phyloP scores from a whole-genome alignment of 2,888 invertebrate genomes.

The Empis livida region DNA sequence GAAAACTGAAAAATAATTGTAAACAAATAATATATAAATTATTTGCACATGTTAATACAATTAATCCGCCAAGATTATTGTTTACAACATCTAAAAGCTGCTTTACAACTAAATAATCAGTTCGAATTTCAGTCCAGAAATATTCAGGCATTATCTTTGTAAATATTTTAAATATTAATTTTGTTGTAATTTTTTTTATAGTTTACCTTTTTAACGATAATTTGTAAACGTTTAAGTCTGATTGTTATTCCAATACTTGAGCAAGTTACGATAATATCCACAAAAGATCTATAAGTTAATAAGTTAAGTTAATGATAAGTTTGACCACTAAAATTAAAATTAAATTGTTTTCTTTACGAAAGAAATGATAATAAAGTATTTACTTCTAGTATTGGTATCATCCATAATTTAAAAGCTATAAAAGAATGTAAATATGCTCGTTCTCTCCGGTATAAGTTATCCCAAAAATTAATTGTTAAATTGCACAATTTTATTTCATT shows the following conservation, averaged over 20 bases:
- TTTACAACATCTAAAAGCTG: slow-evolving; percentile 49
- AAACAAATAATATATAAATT: slow-evolving; percentile 65
- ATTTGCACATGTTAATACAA: slow-evolving; percentile 52
- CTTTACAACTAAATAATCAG: slow-evolving; percentile 51
- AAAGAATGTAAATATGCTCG: too few species aligned
- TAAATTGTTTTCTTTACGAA: too few species aligned
- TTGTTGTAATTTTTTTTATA: too few species aligned
- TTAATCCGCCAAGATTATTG: slow-evolving; percentile 45
- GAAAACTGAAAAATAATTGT: slow-evolving; percentile 48
- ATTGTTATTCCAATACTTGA: too few species aligned
- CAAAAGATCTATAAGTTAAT: slow-evolving; percentile 59
- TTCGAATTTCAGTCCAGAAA: slow-evolving; percentile 52
- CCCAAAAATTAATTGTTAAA: too few species aligned
- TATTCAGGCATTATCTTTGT: slow-evolving; percentile 34
- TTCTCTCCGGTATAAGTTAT: too few species aligned
- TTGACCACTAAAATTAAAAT: slow-evolving; percentile 23
- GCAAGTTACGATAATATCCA: slow-evolving; percentile 28
- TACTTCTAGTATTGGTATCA: too few species aligned
- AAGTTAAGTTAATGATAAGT: slow-evolving; percentile 44
- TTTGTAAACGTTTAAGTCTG: too few species aligned
- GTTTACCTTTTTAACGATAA: too few species aligned
- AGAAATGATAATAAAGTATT: too few species aligned
- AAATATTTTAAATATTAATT: slow-evolving; percentile 35
- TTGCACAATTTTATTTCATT: too few species aligned
- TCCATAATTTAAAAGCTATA: too few species aligned